These are phyloP conservation scores for Montipora capitata DNA, from an alignment of 92 coral and sea anemone species.

Conservation along the genomic window DNA sequence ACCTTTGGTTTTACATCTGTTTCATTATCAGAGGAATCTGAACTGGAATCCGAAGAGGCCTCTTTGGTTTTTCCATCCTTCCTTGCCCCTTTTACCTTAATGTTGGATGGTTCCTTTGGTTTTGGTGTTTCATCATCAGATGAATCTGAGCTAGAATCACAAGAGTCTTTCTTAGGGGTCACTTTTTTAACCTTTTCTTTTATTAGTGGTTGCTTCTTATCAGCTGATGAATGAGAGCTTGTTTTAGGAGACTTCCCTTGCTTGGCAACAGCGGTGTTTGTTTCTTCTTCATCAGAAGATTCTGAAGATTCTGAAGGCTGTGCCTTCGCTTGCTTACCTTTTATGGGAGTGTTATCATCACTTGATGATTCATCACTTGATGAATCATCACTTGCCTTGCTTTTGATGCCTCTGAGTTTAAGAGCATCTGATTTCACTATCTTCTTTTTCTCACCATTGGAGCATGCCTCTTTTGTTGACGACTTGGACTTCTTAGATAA, in stretches of 20 bases:
- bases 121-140: slow-evolving; percentile 13
- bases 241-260: neutral
- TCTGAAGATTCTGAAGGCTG: slow-evolving; percentile 25
- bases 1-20: slow-evolving; percentile 63
- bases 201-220: neutral
- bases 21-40: slow-evolving; percentile 30
- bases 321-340: neutral
- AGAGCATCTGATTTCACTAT: slow-evolving; percentile 37
- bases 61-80: neutral
- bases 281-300: slow-evolving; percentile 35
- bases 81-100: slow-evolving; percentile 21
- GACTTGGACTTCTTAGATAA: neutral
- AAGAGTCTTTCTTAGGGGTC: neutral
- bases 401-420: slow-evolving; percentile 49
- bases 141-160: slow-evolving; percentile 35
- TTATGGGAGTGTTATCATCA: slow-evolving; percentile 13
- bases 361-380: slow-evolving; percentile 55
- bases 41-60: slow-evolving; percentile 30
- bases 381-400: slow-evolving; percentile 1
- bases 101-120: neutral
- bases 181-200: slow-evolving; percentile 32
- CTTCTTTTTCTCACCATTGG: neutral
- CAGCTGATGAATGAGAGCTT: slow-evolving; percentile 8
- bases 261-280: neutral
- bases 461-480: neutral